A percentile compares a stretch with the other conserved stretches of the same genome.
phyloP scores from a whole-genome alignment of 35 echinoderm and acorn worm genomes.

The Heliocidaris tuberculata region DNA sequence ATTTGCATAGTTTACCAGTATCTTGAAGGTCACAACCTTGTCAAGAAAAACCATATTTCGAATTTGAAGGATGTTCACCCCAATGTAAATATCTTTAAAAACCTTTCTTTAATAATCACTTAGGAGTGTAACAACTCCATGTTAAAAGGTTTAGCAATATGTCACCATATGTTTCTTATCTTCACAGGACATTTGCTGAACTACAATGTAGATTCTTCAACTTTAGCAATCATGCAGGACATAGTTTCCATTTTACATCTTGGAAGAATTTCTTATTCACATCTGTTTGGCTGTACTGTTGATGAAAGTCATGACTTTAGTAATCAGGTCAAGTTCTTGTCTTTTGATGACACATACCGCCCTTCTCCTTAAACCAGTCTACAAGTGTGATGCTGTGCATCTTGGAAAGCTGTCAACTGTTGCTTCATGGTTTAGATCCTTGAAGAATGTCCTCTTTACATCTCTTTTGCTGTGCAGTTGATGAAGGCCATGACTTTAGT shows the following conservation, averaged over 20 bases:
- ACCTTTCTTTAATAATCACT: too few relatives aligned
- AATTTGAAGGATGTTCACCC: too few relatives aligned
- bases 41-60: too few relatives aligned
- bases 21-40: too few relatives aligned
- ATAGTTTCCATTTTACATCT: background rate
- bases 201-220: too few relatives aligned
- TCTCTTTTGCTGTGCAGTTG: slow-evolving; percentile 49
- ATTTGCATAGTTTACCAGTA: too few relatives aligned
- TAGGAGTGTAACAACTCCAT: too few relatives aligned
- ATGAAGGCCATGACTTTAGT: slow-evolving; percentile 81
- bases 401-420: slow-evolving; percentile 63
- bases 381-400: slow-evolving; percentile 73
- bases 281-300: slow-evolving; percentile 40
- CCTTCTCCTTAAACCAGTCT: slow-evolving; percentile 76
- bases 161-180: too few relatives aligned
- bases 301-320: slow-evolving; percentile 76
- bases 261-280: background rate
- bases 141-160: too few relatives aligned
- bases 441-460: background rate
- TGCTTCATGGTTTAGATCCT: background rate
- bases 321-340: slow-evolving; percentile 85
- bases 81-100: too few relatives aligned
- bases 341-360: slow-evolving; percentile 61
- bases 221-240: too few relatives aligned
- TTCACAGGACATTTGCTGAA: too few relatives aligned